phyloP scores from a whole-genome alignment of 2,888 invertebrate genomes.

The Troides oblongomaculatus region DNA sequence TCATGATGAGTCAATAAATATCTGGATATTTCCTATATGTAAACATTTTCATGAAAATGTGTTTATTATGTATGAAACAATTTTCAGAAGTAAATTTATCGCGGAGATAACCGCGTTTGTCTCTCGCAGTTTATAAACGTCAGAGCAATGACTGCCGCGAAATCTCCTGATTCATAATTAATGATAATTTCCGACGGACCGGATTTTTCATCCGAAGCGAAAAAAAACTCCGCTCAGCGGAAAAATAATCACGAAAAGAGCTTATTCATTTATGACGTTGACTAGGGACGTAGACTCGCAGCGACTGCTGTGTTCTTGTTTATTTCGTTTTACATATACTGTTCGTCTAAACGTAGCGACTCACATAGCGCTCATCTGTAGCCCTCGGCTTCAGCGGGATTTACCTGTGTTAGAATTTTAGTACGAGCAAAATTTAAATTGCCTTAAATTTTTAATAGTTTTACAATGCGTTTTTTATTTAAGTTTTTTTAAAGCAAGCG shows the following conservation, averaged over 20 bases:
- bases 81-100: slow-evolving; percentile 19
- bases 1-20: too few relatives aligned
- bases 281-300: slow-evolving; percentile 39
- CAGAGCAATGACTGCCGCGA: slow-evolving; percentile 53
- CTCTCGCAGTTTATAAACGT: slow-evolving; percentile 59
- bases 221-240: slow-evolving; percentile 59
- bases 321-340: slow-evolving; percentile 4
- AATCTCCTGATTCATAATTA: slow-evolving; percentile 71
- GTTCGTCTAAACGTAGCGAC: not conserved
- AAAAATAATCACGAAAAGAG: slow-evolving; percentile 66
- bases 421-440: too few relatives aligned
- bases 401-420: too few relatives aligned
- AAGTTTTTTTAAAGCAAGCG: too few relatives aligned
- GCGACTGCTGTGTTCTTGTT: slow-evolving; percentile 35
- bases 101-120: slow-evolving; percentile 32
- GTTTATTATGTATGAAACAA: slow-evolving; percentile 5
- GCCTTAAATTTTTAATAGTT: too few relatives aligned
- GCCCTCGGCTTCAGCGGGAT: too few relatives aligned
- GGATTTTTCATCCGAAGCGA: slow-evolving; percentile 63
- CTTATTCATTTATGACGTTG: slow-evolving; percentile 65
- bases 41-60: not conserved
- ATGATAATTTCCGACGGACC: slow-evolving; percentile 75
- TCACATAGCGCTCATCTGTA: not conserved
- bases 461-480: too few relatives aligned
- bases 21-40: too few relatives aligned